Conservation (phyloP, 2,113 vertebrate genomes). For the Otis tarda region DNA sequence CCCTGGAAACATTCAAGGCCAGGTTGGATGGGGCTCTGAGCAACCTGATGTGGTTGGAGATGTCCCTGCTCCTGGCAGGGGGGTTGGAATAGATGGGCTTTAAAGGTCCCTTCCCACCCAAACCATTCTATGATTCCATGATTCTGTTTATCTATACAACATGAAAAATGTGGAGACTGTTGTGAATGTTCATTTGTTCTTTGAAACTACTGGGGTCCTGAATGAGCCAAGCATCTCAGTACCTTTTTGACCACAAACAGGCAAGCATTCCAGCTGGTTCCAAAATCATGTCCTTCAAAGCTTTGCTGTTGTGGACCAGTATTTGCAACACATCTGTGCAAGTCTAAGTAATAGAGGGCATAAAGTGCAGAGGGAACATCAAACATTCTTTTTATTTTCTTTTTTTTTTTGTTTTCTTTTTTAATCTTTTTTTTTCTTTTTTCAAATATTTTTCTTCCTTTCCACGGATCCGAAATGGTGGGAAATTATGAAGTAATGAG, state of each 20-base stretch:
- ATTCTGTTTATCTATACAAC: neutral
- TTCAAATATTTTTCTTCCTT: neutral
- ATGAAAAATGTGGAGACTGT: neutral
- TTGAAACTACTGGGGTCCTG: neutral
- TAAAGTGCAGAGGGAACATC: neutral
- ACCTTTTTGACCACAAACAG: neutral
- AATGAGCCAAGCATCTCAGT: neutral
- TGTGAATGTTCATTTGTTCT: neutral
- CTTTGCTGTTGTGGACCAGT: neutral
- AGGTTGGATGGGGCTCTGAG: no score
- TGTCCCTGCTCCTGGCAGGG: no score
- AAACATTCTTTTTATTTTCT: accelerated
- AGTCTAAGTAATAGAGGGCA: neutral
- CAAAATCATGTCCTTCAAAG: neutral
- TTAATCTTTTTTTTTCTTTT: no score
- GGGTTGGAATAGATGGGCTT: no score
- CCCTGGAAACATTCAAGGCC: no score
- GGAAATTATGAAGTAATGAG: neutral
- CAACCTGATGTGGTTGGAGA: no score
- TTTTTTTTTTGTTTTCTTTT: no score
- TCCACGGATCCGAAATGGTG: neutral
- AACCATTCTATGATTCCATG: no score
- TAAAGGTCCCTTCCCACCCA: no score
- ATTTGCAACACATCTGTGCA: neutral
- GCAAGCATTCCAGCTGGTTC: neutral